Base-by-base conservation (phyloP, 2,888 invertebrate species). In the Marasmarcha lunaedactyla region DNA sequence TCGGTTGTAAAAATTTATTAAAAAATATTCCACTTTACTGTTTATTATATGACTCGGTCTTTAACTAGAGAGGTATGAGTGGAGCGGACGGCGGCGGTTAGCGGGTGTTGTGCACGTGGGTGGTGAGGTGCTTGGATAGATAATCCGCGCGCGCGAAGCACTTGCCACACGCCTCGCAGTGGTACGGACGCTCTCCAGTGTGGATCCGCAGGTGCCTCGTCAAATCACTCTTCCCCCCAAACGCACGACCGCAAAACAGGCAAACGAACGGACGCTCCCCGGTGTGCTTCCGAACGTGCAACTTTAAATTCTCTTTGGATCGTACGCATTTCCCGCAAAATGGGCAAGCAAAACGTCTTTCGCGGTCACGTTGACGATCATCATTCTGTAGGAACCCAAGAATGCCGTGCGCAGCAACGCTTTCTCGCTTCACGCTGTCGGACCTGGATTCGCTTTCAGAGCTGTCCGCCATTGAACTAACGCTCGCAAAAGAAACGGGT, bases 181-280 rank as follows among this genome's bases (percentile, higher is more conserved):
- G 94, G 72, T 94, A 95, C 25, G 94, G 94, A 45, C 94, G 84
- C 72, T 94, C 94, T 30, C 94, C 94, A 9, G 94, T 94, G 68
- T 94, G 94, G 49, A 94, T 94, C 49, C 94, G 88, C 47, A 94
- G 84, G 67, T 94, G 94, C 15, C 94, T 89, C 12, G 94, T 94
- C 52, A 94, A 77, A 63, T 94, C 94, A 61, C 93, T 93, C 71
- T 94, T 94, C 15, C 94, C 94, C 2, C 94, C 94, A 59, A 94
- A 94, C 14, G 94, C 94, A 15, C 94, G 85, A 0, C 94, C 94
- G 67, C 95, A 95, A 68, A 94, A 95, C 46, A 94, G 83, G 54
- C 94, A 95, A 41, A 94, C 94, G 65, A 94, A 95, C n/a, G 94
- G 94, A 20, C 94, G 86, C 67, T 94, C 94, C 7, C 94, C 94